Base-by-base conservation (phyloP, 2,888 invertebrate genomes). In the Aphidius colemani region DNA sequence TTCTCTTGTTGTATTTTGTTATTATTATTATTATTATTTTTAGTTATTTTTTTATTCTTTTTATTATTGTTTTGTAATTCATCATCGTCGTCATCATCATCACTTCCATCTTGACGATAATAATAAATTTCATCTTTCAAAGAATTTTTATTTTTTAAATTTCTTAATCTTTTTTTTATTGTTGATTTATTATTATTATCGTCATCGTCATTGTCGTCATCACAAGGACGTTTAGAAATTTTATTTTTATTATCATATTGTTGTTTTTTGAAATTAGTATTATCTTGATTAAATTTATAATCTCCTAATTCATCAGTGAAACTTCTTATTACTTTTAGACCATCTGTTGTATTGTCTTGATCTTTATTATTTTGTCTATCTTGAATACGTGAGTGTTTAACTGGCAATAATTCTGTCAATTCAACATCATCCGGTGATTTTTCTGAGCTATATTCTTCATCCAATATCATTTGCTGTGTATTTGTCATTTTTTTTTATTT, bases 351-450 rank as follows among this genome's bases (percentile, higher is more conserved):
- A 13, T 73, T 64, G 53, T 77, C 75, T 18, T 71, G 71, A 50
- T 72, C 72, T 30, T 30, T 30, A 30, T 30, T 30, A 50, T 68
- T 66, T 5, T 60, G 59, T 44, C 67, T 70, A 39, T 74, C 73
- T 10, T 72, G 69, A 9, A 81, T 77, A 7, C 76, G 65, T 7
- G 79, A 82, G 39, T 78, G 79, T 49, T 80, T 74, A 6, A 82
- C 82, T 9, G 82, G 82, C 10, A 75, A 66, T 13, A 82, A 64
- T 66, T 82, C 82, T 18, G 82, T 82, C 18, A 81, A 66, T 30
- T 82, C 75, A 13, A 81, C 68, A 44, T 66, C 70, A 43, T 81
- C 81, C 45, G 77, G 78, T 49, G 71, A 71, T 39, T 67, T 71
- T 13, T 78, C 77, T 11, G 66, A 57, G 10, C 53, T 74, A n/a